phyloP scores from a whole-genome alignment of 64 coral and sea anemone genomes.

The Anthopleura sola region DNA sequence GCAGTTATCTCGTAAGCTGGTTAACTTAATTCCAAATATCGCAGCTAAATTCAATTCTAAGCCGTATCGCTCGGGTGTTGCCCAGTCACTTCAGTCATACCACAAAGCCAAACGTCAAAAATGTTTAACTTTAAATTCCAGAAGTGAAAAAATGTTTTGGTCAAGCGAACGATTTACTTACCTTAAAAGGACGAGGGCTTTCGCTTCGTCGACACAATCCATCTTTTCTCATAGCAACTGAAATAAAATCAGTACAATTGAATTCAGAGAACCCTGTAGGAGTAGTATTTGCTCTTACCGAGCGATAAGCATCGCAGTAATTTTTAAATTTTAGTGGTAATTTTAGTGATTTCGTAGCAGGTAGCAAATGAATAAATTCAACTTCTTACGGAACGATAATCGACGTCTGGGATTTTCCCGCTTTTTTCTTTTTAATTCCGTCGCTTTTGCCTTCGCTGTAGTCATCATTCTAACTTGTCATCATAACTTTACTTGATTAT shows the following conservation, averaged over 20 bases:
- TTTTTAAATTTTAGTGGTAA: neutral
- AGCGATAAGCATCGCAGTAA: too few species aligned
- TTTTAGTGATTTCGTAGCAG: neutral
- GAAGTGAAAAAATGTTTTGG: too few species aligned
- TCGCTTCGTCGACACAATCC: neutral
- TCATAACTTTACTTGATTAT: neutral
- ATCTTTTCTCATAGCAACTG: slow-evolving; percentile 18
- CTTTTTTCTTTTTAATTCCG: neutral
- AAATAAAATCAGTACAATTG: neutral
- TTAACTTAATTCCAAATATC: too few species aligned
- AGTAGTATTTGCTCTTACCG: too few species aligned
- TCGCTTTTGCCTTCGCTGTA: neutral
- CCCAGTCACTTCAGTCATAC: too few species aligned
- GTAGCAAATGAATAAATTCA: neutral
- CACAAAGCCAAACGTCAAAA: too few species aligned
- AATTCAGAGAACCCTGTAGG: neutral
- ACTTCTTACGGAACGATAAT: neutral
- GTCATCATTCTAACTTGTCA: neutral
- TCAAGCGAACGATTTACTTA: neutral
- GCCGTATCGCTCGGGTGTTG: too few species aligned
- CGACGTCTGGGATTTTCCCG: neutral
- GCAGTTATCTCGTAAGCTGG: too few species aligned
- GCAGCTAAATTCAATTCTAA: too few species aligned
- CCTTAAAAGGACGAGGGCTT: neutral
- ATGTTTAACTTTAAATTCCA: too few species aligned